These are phyloP conservation scores for Acronicta alni DNA, from an alignment of 2,888 invertebrate species.

Conservation along the genomic window DNA sequence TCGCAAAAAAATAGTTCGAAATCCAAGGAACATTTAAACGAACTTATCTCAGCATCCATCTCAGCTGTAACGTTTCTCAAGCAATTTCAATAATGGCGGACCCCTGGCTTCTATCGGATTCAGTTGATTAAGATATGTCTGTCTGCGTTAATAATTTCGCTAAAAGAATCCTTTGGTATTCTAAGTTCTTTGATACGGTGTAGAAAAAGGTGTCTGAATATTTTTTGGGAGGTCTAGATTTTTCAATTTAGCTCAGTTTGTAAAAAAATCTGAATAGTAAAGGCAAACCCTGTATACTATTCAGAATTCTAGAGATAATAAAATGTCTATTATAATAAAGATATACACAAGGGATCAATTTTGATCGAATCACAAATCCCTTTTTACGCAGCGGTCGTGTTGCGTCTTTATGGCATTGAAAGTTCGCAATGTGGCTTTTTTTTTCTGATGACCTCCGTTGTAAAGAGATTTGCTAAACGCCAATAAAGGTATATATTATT, in stretches of 20 bases:
- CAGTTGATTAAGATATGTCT: conserved; percentile 57
- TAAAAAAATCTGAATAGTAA: conserved; percentile 30
- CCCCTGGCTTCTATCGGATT: conserved; percentile 44
- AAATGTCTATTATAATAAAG: conserved; percentile 26
- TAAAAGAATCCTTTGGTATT: conserved; percentile 36
- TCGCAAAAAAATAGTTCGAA: conserved; percentile 8
- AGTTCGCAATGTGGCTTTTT: background rate
- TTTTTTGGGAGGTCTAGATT: conserved; percentile 2
- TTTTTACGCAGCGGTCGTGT: conserved; percentile 9
- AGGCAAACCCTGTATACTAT: too few species aligned
- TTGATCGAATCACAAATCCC: conserved; percentile 17
- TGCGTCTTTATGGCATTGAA: conserved; percentile 8
- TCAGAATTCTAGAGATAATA: conserved; percentile 25
- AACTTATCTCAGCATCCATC: conserved; percentile 48
- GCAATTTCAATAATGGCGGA: conserved; percentile 60
- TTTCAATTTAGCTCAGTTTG: conserved; percentile 16
- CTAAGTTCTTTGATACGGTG: conserved; percentile 14
- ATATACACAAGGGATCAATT: conserved; percentile 22
- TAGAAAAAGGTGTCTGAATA: conserved; percentile 1
- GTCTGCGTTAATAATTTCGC: conserved; percentile 37
- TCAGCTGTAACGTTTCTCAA: conserved; percentile 29
- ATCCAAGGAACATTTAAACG: conserved; percentile 7
- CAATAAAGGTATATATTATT: too few species aligned
- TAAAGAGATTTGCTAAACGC: too few species aligned
- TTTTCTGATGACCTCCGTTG: background rate